A percentile compares a stretch with the other conserved stretches of the same genome.
Evolutionary conservation across 2,888 invertebrate genomes (phyloP).

Genomic region (Tiphia femorata): DNA sequence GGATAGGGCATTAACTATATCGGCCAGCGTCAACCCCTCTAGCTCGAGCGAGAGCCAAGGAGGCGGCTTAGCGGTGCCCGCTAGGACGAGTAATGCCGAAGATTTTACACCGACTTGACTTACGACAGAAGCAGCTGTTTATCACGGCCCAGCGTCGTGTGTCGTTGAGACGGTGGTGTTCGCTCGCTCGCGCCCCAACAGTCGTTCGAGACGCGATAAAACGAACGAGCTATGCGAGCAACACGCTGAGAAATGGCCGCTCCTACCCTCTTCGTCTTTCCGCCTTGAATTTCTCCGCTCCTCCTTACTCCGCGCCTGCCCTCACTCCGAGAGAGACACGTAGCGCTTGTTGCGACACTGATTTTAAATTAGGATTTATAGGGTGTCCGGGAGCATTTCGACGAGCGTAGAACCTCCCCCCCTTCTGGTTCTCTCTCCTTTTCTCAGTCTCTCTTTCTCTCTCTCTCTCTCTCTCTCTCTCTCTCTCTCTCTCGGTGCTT

Average conservation of each 20-base stretch:
- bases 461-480: too few relatives aligned
- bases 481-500: too few relatives aligned
- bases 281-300: too few relatives aligned
- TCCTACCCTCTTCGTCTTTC: too few relatives aligned
- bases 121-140: conserved; percentile 50
- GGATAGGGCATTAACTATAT: conserved; percentile 22
- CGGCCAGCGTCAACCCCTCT: conserved; percentile 12
- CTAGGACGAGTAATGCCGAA: conserved; percentile 39
- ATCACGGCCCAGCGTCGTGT: conserved; percentile 45
- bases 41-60: conserved; percentile 35
- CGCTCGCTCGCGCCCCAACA: conserved; percentile 15
- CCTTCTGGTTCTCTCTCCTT: too few relatives aligned
- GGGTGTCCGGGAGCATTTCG: conserved; percentile 36
- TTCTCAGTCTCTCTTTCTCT: too few relatives aligned
- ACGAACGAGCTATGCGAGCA: conserved; percentile 50
- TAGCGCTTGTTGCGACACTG: conserved; percentile 49
- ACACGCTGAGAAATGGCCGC: conserved; percentile 50
- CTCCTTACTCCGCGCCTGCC: too few relatives aligned
- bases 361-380: conserved; percentile 51
- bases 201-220: conserved; percentile 48
- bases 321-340: too few relatives aligned
- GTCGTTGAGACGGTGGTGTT: conserved; percentile 36
- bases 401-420: conserved; percentile 3
- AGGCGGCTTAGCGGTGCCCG: conserved; percentile 38
- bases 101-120: conserved; percentile 51